Base-by-base conservation (phyloP, 2,888 invertebrate genomes). In the Erebia palarica region DNA sequence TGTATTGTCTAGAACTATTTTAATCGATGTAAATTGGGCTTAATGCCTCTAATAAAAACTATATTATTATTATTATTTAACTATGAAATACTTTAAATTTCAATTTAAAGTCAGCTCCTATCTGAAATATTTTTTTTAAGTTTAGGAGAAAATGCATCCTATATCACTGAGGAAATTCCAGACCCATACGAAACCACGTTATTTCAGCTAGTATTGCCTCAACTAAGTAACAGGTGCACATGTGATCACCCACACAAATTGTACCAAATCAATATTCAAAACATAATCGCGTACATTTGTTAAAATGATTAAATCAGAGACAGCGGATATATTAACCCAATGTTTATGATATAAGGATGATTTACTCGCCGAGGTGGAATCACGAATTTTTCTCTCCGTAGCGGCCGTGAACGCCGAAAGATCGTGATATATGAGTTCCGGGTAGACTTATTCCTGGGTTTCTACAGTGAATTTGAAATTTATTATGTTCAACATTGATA, bases 311-410 rank as follows among this genome's bases (percentile, higher is more conserved):
- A 72, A 77, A 73, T 76, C 73, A 68, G 74, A 73, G 69, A 72
- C 72, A 70, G 70, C 69, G 71, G 73, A 75, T 77, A 75, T 77
- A 77, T 75, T 75, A 76, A 72, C 73, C 68, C 69, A 70, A 72
- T 77, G 76, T 78, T 79, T 79, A 76, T 78, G 75, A 75, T 79
- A 76, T 75, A 75, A 72, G 68, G 42, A 77, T 78, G 77, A 81
- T 80, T 77, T 81, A 79, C 75, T 76, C 68, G 66, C 67, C 68
- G 72, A 72, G 70, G 71, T 74, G 72, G 73, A 75, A 77, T 77
- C 76, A 75, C 75, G 74, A 78, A 75, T 76, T 73, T 75, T 75
- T 69, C 69, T 64, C 59, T 59, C 53, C 68, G 66, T 71, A 67
- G 21, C 42, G 57, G 61, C 65, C 68, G 66, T 75, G 78, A 76